Percentiles rank a stretch among this genome's conserved stretches.
phyloP scores from a whole-genome alignment of 2,797 vertebrate species.

The Sebastes nivosus region DNA sequence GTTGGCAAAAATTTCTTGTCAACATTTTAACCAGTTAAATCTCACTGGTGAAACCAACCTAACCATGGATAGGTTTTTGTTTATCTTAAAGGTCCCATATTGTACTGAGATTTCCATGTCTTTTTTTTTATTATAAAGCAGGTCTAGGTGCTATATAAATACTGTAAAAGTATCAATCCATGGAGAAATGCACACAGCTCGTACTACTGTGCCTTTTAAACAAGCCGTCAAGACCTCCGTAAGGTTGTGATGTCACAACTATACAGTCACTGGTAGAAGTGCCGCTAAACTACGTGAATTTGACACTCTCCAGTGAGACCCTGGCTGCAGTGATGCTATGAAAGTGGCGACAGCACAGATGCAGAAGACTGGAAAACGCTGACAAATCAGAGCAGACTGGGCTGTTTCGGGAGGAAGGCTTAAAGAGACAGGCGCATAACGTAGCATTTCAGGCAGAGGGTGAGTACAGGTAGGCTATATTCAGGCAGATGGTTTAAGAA shows the following conservation, averaged over 20 bases:
- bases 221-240: too few species aligned
- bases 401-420: too few species aligned
- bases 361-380: too few species aligned
- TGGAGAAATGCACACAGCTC: too few species aligned
- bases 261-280: too few species aligned
- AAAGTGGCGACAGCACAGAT: too few species aligned
- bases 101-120: not conserved
- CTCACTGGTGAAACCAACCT: not conserved
- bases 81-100: not conserved
- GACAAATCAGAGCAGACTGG: too few species aligned
- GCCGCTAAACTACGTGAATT: too few species aligned
- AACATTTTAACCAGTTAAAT: not conserved
- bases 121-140: not conserved
- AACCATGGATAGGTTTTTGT: not conserved
- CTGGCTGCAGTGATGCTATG: too few species aligned
- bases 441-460: not conserved
- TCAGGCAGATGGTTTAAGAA: not conserved
- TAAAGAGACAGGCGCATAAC: not conserved
- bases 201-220: too few species aligned
- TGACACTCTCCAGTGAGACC: too few species aligned
- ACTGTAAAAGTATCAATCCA: not conserved
- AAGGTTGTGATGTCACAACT: too few species aligned
- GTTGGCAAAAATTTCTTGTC: not conserved
- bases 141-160: not conserved
- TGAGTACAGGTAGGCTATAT: not conserved